A percentile compares a stretch with the other conserved stretches of the same genome.
These are phyloP conservation scores for Anguilla pacifica DNA, from an alignment of 2,797 vertebrate species.

Conservation along the genomic window DNA sequence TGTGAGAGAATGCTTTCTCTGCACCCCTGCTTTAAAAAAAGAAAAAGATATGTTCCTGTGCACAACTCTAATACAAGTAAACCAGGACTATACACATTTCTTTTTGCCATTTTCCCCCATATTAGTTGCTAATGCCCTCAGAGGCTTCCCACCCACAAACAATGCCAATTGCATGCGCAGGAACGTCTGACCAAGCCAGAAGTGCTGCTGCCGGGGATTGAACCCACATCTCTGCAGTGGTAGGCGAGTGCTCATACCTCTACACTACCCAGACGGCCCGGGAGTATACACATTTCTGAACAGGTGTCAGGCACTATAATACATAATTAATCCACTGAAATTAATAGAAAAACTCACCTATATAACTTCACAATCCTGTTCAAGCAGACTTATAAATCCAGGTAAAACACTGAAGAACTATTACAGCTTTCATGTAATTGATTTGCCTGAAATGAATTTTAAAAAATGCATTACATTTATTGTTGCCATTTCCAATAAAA, in stretches of 20 bases:
- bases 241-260: no score
- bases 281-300: not conserved
- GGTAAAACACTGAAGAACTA: not conserved
- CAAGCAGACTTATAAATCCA: not conserved
- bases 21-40: not conserved
- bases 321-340: not conserved
- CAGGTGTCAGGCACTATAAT: not conserved
- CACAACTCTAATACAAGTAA: not conserved
- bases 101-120: no score
- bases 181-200: no score
- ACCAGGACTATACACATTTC: no score
- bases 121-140: no score
- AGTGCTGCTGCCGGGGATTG: no score
- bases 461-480: not conserved
- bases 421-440: not conserved
- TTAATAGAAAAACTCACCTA: not conserved
- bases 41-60: not conserved
- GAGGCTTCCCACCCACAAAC: no score
- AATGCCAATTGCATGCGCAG: no score
- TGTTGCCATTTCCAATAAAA: conserved; percentile 3
- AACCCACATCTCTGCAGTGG: no score
- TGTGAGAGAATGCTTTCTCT: not conserved
- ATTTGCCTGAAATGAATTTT: not conserved
- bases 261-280: no score
- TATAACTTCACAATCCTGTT: not conserved